Evolutionary conservation across 2,797 vertebrate species (phyloP), one percentile per base, ranked within the genome.

Genomic region (Bovichtus diacanthus): DNA sequence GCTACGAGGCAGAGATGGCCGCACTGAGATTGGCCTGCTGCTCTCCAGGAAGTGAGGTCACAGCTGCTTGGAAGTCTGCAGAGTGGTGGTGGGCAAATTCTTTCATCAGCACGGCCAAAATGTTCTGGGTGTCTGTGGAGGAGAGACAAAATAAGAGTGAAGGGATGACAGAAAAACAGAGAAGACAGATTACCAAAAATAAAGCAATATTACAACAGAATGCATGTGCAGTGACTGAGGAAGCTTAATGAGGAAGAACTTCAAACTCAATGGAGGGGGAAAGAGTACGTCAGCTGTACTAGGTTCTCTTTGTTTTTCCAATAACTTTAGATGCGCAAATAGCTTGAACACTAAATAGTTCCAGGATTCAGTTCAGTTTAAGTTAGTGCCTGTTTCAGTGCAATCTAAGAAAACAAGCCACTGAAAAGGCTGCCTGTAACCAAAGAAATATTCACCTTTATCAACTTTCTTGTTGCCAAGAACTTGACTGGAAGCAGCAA

Each of bases 31-130:
- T 92, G 55, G 92, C 90, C 74, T 94, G 93, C 66, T 95, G 90
- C 69, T 97, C 95, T 2, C 80, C 82, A 65, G 96, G 94, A 86
- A 97, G 93, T 4, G 94, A 93, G 63, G 85, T 91, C 77, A 95
- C 69, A 11, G 96, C 95, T 1, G 73, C 87, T 46, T 96, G 93
- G 90, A 97, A 96, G 51, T 95, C 95, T n/a, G 94, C 88, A 0
- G 93, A 46, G 66, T 96, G 94, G 19, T 82, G 90, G 87, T 93
- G 89, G 6, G 90, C 92, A n/a, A 98, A 74, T 51, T 93, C 85
- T 10, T 86, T 93, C 62, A 98, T 86, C 62, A 98, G 85, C 59
- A 84, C 13, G 9, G 92, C 74, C 64, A 95, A 50, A 4, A 81
- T 64, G 2, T 84, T 87, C 83, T 94, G 94, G 16, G 95, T 93